Evolutionary conservation across 2,797 vertebrate genomes (phyloP).

Genomic region (Hylomyscus alleni): DNA sequence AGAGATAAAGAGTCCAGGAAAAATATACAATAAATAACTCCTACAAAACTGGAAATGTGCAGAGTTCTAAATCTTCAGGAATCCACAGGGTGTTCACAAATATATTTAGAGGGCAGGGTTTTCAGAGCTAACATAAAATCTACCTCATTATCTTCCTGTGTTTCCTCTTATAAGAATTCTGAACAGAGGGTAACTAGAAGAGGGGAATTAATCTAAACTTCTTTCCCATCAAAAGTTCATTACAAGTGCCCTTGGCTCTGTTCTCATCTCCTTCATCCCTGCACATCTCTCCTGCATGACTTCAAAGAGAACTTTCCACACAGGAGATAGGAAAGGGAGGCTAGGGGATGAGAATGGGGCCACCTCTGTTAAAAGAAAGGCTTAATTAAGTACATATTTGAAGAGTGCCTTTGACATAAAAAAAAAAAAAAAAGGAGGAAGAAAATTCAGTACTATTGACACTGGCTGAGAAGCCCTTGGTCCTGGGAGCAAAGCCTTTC

Average conservation of each 20-base stretch:
- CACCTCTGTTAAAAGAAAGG: conserved; percentile 81
- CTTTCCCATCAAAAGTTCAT: conserved; percentile 82
- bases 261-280: conserved; percentile 74
- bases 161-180: conserved; percentile 70
- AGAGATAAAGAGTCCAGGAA: conserved; percentile 51
- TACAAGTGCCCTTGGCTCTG: conserved; percentile 78
- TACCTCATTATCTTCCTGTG: conserved; percentile 54
- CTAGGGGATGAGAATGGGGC: conserved; percentile 66
- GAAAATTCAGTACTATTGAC: conserved; percentile 80
- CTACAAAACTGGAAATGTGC: conserved; percentile 50
- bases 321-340: conserved; percentile 69
- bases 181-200: conserved; percentile 59
- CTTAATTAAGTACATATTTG: conserved; percentile 86
- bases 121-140: conserved; percentile 69
- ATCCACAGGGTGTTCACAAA: conserved; percentile 73
- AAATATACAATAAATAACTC: conserved; percentile 76
- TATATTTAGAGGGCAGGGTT: conserved; percentile 70
- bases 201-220: conserved; percentile 79
- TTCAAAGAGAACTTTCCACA: conserved; percentile 81
- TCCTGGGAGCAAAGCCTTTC: conserved; percentile 74
- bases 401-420: conserved; percentile 80
- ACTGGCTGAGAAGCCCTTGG: conserved; percentile 65
- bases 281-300: conserved; percentile 70
- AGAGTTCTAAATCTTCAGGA: conserved; percentile 67
- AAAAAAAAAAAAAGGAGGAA: conserved; percentile 44